These are phyloP conservation scores for Baryphthengus martii DNA, from an alignment of 2,113 vertebrate species.

Conservation along the genomic window DNA sequence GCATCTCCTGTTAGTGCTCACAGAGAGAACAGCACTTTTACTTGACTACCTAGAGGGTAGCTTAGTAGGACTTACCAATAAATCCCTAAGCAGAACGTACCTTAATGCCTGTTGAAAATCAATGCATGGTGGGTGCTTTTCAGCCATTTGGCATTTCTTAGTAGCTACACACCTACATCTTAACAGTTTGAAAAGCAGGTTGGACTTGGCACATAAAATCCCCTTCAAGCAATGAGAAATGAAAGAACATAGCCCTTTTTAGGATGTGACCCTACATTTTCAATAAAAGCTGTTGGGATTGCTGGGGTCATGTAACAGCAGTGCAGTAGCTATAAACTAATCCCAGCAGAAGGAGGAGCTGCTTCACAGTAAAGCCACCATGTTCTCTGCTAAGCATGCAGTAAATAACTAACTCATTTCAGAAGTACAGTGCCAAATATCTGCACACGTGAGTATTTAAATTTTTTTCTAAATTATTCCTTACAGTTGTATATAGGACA, in stretches of 20 bases:
- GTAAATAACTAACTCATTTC: constrained; percentile 17
- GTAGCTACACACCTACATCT: neutral
- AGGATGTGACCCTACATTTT: neutral
- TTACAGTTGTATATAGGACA: constrained; percentile 31
- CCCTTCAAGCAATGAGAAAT: neutral
- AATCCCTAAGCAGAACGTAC: neutral
- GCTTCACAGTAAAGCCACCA: neutral
- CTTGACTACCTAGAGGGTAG: neutral
- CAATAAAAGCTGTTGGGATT: neutral
- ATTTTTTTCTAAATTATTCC: constrained; percentile 47
- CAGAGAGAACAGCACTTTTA: neutral
- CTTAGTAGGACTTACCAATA: neutral
- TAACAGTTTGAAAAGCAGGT: neutral
- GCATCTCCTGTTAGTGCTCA: neutral
- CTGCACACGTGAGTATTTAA: neutral
- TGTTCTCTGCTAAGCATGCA: neutral
- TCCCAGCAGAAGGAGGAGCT: neutral
- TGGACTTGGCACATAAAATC: neutral
- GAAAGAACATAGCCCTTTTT: neutral
- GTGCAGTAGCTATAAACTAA: neutral
- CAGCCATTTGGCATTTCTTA: neutral
- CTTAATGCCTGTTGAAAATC: neutral
- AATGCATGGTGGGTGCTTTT: neutral
- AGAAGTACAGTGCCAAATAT: neutral
- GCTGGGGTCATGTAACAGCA: neutral